Evolutionary conservation across 2,888 invertebrate species (phyloP).

Genomic region (Amblyjoppa fuscipennis): DNA sequence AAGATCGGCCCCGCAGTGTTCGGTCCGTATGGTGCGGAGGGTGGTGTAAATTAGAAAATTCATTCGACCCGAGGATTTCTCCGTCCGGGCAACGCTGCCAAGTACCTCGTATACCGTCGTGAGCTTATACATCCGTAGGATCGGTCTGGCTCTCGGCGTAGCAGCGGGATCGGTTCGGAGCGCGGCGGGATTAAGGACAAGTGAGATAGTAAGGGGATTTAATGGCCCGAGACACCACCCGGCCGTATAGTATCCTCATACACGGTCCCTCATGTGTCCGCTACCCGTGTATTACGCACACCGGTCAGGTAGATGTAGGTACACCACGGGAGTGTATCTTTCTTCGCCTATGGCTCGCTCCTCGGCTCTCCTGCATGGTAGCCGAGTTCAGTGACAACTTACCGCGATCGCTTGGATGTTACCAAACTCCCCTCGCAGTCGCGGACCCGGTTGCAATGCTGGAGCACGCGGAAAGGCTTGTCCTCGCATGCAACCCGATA

Average conservation of each 20-base stretch:
- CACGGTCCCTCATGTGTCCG: conserved; percentile 22
- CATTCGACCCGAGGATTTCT: conserved; percentile 63
- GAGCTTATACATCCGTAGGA: conserved; percentile 21
- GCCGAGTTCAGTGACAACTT: conserved; percentile 70
- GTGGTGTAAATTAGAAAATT: conserved; percentile 69
- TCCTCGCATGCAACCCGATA: conserved; percentile 1
- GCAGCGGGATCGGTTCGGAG: conserved; percentile 23
- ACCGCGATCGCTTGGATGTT: conserved; percentile 62
- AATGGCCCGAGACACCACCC: conserved; percentile 64
- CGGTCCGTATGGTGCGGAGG: conserved; percentile 34
- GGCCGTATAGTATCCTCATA: conserved; percentile 44
- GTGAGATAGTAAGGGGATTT: conserved; percentile 70
- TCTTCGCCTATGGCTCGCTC: conserved; percentile 23
- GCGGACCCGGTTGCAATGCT: conserved; percentile 7
- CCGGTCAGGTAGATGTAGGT: conserved; percentile 15
- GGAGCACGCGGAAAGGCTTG: background rate
- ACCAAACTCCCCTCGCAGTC: conserved; percentile 16
- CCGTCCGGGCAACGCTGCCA: conserved; percentile 35
- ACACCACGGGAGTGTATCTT: conserved; percentile 22
- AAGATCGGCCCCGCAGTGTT: background rate
- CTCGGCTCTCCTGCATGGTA: conserved; percentile 52
- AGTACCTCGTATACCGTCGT: background rate
- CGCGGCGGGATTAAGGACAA: conserved; percentile 63
- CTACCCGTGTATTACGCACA: conserved; percentile 17
- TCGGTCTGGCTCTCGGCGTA: conserved; percentile 14